Conservation (phyloP, 2,797 vertebrate genomes). For the Coreius guichenoti region DNA sequence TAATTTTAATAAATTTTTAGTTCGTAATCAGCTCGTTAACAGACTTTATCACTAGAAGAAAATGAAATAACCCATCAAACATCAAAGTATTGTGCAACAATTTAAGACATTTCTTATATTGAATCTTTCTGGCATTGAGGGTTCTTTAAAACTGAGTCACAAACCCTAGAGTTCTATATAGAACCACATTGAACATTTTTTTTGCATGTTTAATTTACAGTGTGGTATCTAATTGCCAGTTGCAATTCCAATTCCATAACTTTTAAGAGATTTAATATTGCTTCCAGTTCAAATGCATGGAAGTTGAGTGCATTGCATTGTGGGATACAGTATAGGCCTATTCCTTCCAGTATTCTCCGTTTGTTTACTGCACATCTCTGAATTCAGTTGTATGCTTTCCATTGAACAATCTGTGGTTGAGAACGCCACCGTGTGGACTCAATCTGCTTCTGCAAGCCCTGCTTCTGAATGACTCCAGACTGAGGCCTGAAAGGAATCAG, state of each 20-base stretch:
- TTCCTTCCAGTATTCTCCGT: not conserved
- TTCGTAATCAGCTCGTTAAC: not conserved
- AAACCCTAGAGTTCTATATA: too few species aligned
- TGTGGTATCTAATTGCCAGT: too few species aligned
- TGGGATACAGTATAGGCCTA: not conserved
- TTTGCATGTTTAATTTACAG: not conserved
- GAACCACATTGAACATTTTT: not conserved
- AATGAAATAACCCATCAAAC: not conserved
- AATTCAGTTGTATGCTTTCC: not conserved
- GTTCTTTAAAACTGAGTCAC: too few species aligned
- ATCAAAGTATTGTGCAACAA: not conserved
- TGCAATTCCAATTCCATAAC: not conserved
- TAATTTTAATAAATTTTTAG: not conserved
- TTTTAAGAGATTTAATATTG: not conserved
- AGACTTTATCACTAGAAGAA: too few species aligned
- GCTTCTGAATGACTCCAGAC: not conserved
- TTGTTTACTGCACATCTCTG: not conserved
- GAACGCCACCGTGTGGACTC: slow-evolving; percentile 33
- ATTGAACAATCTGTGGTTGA: slow-evolving; percentile 23
- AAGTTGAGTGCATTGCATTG: not conserved
- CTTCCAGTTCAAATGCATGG: not conserved
- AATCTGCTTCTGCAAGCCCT: slow-evolving; percentile 19
- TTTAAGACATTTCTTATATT: not conserved
- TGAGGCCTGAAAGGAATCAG: not conserved
- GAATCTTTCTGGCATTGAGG: not conserved